A percentile compares a stretch with the other conserved stretches of the same genome.
These are phyloP conservation scores for Anticlea derivata DNA, from an alignment of 2,888 invertebrate species.

Conservation along the genomic window DNA sequence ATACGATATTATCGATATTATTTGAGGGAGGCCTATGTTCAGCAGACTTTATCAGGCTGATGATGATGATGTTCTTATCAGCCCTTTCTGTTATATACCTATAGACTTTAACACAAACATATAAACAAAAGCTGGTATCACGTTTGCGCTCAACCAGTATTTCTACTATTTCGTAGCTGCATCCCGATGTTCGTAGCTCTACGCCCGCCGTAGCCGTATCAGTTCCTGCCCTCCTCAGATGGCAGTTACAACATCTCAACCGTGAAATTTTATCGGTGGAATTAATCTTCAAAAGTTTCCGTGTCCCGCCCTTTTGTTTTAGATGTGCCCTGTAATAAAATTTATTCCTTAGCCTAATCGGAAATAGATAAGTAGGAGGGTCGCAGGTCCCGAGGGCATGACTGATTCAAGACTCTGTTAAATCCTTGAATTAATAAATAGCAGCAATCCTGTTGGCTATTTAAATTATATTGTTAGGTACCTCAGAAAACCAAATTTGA, in stretches of 20 bases:
- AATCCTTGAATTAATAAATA: constrained; percentile 46
- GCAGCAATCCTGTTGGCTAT: constrained; percentile 36
- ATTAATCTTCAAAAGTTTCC: constrained; percentile 78
- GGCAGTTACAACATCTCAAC: constrained; percentile 68
- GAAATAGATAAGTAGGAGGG: constrained; percentile 65
- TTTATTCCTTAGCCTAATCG: constrained; percentile 71
- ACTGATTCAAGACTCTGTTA: constrained; percentile 46
- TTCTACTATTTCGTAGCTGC: background rate
- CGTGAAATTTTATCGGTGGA: constrained; percentile 81
- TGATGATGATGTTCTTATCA: too few species aligned
- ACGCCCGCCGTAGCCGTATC: constrained; percentile 51
- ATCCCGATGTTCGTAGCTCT: constrained; percentile 41
- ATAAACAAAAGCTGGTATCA: too few species aligned
- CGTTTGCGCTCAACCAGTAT: too few species aligned
- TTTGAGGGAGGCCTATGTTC: too few species aligned
- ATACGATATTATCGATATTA: too few species aligned
- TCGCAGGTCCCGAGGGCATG: constrained; percentile 51
- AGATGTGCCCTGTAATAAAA: constrained; percentile 67
- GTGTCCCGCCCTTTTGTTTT: constrained; percentile 69
- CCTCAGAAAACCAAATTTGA: background rate
- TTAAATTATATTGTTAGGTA: constrained; percentile 18
- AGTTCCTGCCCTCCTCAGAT: constrained; percentile 57
- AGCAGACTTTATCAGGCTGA: too few species aligned
- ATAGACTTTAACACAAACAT: too few species aligned
- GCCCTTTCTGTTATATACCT: too few species aligned